Percentiles rank a stretch among this genome's conserved stretches.
Evolutionary conservation across 2,888 invertebrate genomes (phyloP).

Genomic region (Quadroppia sp.): DNA sequence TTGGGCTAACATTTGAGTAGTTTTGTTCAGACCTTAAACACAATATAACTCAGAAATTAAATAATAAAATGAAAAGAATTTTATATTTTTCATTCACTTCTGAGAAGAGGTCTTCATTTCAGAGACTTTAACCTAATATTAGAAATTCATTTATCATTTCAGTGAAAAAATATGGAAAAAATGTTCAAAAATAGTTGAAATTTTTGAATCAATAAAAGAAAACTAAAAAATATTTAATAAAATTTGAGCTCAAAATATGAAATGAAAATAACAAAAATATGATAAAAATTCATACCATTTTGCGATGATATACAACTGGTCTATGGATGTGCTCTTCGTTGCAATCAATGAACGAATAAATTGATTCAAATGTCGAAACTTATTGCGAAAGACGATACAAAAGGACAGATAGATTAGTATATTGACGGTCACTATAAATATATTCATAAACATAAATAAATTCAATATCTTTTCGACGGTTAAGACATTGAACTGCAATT

Average conservation of each 20-base stretch:
- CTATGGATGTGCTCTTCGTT: constrained; percentile 2
- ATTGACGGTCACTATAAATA: constrained; percentile 21
- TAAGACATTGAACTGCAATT: not conserved
- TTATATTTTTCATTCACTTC: not conserved
- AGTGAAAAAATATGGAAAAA: too few species aligned
- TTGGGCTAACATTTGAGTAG: too few species aligned
- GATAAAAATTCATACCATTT: constrained; percentile 6
- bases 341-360: constrained; percentile 4
- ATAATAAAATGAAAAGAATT: not conserved
- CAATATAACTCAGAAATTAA: too few species aligned
- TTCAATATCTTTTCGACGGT: constrained; percentile 9
- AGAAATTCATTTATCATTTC: too few species aligned
- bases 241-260: too few species aligned
- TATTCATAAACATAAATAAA: constrained; percentile 26
- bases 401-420: constrained; percentile 27
- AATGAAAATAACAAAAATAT: too few species aligned
- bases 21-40: too few species aligned
- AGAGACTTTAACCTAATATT: too few species aligned
- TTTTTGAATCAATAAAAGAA: too few species aligned
- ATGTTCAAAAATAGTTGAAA: too few species aligned
- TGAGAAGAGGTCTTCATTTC: too few species aligned
- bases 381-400: constrained; percentile 23
- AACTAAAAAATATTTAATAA: too few species aligned
- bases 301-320: constrained; percentile 4
- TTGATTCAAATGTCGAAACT: constrained; percentile 20